Evolutionary conservation across 2,797 vertebrate species (phyloP).

Genomic region (Myripristis murdjan): DNA sequence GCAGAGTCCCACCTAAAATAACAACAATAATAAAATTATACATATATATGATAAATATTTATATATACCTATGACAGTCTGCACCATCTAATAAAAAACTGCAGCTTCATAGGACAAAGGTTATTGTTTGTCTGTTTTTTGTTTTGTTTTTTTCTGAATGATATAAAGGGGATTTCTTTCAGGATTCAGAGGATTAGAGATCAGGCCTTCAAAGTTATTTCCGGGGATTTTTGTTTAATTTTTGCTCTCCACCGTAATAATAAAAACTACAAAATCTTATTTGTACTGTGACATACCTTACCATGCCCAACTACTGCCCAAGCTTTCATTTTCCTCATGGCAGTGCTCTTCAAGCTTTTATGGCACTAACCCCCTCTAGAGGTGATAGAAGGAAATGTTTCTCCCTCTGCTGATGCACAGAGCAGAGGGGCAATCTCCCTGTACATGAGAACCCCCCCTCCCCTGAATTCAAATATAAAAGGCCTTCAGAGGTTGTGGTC

Average conservation of each 20-base stretch:
- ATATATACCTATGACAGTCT: too few species aligned
- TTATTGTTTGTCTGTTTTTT: too few species aligned
- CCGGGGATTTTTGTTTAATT: background rate
- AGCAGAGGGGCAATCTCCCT: background rate
- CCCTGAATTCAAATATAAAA: background rate
- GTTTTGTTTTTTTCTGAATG: too few species aligned
- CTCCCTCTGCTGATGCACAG: background rate
- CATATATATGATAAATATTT: too few species aligned
- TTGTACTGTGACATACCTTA: slow-evolving; percentile 42
- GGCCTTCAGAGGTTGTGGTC: too few species aligned
- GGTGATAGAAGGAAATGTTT: slow-evolving; percentile 59
- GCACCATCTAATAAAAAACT: too few species aligned
- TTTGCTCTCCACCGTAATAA: background rate
- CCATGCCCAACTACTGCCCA: slow-evolving; percentile 26
- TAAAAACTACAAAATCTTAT: slow-evolving; percentile 25
- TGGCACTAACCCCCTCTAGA: slow-evolving; percentile 82
- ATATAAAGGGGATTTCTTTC: too few species aligned
- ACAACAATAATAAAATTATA: too few species aligned
- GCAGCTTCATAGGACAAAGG: too few species aligned
- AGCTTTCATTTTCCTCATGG: slow-evolving; percentile 5
- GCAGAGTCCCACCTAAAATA: too few species aligned
- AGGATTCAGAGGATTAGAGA: too few species aligned
- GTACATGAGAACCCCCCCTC: too few species aligned
- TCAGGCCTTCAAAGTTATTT: background rate
- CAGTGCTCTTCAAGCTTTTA: slow-evolving; percentile 60